phyloP scores from a whole-genome alignment of 2,797 vertebrate genomes.

The Valencia hispanica region DNA sequence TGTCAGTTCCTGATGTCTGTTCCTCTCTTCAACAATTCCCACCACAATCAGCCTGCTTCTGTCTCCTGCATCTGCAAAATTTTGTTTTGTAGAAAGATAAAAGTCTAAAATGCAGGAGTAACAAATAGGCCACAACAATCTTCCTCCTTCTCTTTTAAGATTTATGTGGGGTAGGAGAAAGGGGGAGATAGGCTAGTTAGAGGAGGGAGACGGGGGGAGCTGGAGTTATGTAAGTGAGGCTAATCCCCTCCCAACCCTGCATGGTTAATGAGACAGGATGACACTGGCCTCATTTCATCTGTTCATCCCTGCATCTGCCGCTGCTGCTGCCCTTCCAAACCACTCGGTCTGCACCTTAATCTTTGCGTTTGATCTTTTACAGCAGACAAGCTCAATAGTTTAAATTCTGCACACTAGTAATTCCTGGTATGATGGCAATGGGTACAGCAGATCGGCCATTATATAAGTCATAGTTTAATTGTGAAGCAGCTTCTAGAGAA shows the following conservation, averaged over 20 bases:
- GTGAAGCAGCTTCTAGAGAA: conserved; percentile 20
- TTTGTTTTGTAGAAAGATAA: conserved; percentile 19
- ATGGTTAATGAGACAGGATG: conserved; percentile 69
- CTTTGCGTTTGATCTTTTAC: conserved; percentile 50
- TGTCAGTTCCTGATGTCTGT: conserved; percentile 8
- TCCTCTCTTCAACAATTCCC: conserved; percentile 12
- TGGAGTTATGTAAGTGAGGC: conserved; percentile 75
- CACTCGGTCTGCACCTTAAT: conserved; percentile 35
- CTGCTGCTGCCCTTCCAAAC: conserved; percentile 28
- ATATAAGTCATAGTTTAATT: conserved; percentile 28
- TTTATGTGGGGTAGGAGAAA: conserved; percentile 19
- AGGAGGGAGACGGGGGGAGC: conserved; percentile 24
- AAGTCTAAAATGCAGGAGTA: conserved; percentile 27
- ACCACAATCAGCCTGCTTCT: conserved; percentile 11
- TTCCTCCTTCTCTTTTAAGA: conserved; percentile 29
- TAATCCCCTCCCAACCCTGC: conserved; percentile 77
- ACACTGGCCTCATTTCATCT: conserved; percentile 69
- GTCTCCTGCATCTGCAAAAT: conserved; percentile 9
- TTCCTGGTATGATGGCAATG: conserved; percentile 23
- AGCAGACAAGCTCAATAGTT: conserved; percentile 17
- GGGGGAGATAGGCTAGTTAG: conserved; percentile 29
- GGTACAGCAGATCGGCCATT: conserved; percentile 27
- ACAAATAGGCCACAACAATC: conserved; percentile 54
- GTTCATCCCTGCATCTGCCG: conserved; percentile 36
- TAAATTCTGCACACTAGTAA: conserved; percentile 22